Conservation (phyloP, 2,113 vertebrate genomes). For the Gila orcuttii region DNA sequence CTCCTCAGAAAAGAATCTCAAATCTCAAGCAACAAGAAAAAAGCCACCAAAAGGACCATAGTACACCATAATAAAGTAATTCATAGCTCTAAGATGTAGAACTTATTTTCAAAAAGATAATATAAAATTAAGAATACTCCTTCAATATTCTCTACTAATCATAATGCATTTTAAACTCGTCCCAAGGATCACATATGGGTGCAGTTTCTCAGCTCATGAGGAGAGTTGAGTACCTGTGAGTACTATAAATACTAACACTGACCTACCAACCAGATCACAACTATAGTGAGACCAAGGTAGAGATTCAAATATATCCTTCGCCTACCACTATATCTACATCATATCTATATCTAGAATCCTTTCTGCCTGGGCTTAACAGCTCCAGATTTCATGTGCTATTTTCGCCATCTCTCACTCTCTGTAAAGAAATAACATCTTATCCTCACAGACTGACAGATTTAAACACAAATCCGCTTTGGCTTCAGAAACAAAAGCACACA, state of each 20-base stretch:
- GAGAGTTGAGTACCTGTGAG: not conserved
- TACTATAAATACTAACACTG: not conserved
- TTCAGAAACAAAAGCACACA: not conserved
- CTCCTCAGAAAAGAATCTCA: too few species aligned
- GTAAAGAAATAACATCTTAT: not conserved
- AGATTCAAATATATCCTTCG: not conserved
- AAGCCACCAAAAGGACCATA: not conserved
- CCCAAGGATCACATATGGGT: not conserved
- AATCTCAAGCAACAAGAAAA: too few species aligned
- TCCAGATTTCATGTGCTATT: conserved; percentile 10
- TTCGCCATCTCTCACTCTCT: not conserved
- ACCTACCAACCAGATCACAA: not conserved
- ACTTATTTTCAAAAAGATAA: not conserved
- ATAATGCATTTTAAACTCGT: not conserved
- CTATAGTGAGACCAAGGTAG: not conserved
- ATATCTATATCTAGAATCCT: not conserved
- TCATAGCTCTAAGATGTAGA: not conserved
- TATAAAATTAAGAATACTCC: not conserved
- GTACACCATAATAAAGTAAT: not conserved
- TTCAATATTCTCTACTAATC: not conserved
- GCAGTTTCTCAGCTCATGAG: not conserved
- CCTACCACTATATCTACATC: not conserved
- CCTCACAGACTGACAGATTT: conserved; percentile 17
- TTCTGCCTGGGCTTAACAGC: not conserved
- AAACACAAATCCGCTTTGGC: conserved; percentile 13